Conservation (phyloP, 2,888 invertebrate species). For the Elegia similella region DNA sequence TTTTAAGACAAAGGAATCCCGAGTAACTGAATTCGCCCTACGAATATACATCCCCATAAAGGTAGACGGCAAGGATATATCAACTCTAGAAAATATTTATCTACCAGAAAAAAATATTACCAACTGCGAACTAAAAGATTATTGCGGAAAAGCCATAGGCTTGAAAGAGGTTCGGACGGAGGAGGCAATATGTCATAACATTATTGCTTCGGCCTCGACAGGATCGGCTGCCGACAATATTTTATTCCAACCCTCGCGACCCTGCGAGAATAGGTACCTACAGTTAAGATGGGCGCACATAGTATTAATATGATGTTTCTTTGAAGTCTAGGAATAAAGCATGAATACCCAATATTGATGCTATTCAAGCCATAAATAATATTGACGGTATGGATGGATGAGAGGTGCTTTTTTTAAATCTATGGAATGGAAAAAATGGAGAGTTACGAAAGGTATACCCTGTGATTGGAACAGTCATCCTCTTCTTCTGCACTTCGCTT, state of each 20-base stretch:
- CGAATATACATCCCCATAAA: too few relatives aligned
- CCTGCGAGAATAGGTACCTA: slow-evolving; percentile 45
- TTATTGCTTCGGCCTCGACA: slow-evolving; percentile 72
- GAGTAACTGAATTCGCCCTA: too few relatives aligned
- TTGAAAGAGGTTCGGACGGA: slow-evolving; percentile 46
- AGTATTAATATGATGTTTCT: slow-evolving; percentile 1
- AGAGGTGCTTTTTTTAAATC: too few relatives aligned
- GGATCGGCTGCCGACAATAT: slow-evolving; percentile 70
- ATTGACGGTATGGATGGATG: too few relatives aligned
- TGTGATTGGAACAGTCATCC: too few relatives aligned
- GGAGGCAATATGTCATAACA: slow-evolving; percentile 79
- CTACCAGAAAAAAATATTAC: not conserved
- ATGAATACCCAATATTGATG: too few relatives aligned
- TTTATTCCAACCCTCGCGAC: slow-evolving; percentile 65
- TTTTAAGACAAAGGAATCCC: too few relatives aligned
- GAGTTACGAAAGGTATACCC: too few relatives aligned
- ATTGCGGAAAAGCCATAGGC: slow-evolving; percentile 6
- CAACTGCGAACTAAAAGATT: slow-evolving; percentile 7
- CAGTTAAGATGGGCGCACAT: slow-evolving; percentile 45
- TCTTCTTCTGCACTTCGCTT: too few relatives aligned
- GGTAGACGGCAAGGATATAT: too few relatives aligned
- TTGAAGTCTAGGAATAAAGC: not conserved
- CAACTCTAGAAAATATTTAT: not conserved
- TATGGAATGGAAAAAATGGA: too few relatives aligned
- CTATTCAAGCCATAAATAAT: too few relatives aligned